phyloP scores from a whole-genome alignment of 2,797 vertebrate species.

The Hylomyscus alleni region DNA sequence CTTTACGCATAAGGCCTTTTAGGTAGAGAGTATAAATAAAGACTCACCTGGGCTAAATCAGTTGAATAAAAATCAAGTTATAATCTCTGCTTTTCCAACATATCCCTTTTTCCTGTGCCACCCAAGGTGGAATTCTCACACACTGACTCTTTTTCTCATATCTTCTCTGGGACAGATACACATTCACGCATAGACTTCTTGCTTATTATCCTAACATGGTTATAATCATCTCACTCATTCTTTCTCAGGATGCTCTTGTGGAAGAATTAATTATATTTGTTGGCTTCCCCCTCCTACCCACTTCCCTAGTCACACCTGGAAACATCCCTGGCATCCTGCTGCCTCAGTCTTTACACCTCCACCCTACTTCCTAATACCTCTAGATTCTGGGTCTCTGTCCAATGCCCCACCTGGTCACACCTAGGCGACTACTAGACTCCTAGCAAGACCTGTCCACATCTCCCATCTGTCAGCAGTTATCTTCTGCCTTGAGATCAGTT shows the following conservation, averaged over 20 bases:
- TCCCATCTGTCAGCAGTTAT: no score
- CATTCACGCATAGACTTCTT: background rate
- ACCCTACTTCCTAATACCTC: background rate
- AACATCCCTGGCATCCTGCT: background rate
- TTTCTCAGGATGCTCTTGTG: background rate
- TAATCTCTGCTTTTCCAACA: fast-evolving
- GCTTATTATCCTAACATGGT: fast-evolving
- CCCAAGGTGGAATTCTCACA: background rate
- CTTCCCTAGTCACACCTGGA: background rate
- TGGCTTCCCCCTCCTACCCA: background rate
- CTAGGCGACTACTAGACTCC: background rate
- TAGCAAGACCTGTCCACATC: background rate
- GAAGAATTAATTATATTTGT: fast-evolving
- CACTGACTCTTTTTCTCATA: background rate
- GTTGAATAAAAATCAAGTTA: background rate
- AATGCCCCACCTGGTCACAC: background rate
- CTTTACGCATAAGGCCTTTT: background rate
- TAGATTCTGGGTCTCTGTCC: background rate
- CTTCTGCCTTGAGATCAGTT: background rate
- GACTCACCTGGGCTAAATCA: background rate
- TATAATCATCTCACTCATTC: background rate
- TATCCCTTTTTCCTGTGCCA: background rate
- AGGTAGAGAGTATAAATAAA: no score
- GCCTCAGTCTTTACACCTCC: background rate
- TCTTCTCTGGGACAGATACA: background rate